Conservation (phyloP, 2,888 invertebrate species). For the Limnephilus lunatus region DNA sequence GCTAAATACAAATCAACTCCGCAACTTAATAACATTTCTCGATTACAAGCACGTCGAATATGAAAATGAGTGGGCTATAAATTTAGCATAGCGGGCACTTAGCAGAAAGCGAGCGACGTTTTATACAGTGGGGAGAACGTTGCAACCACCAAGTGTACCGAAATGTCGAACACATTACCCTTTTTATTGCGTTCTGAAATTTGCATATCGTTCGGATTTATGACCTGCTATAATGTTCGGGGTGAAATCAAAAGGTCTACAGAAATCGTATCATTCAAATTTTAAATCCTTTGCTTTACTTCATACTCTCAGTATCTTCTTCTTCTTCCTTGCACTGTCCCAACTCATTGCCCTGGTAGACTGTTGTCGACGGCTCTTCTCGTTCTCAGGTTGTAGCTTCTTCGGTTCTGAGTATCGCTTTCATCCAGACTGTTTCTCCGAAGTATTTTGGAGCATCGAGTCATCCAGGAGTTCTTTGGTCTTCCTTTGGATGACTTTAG, state of each 20-base stretch:
- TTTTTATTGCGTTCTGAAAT: constrained; percentile 20
- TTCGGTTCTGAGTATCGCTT: too few relatives aligned
- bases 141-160: constrained; percentile 5
- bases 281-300: neutral
- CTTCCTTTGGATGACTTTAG: too few relatives aligned
- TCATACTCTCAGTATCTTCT: too few relatives aligned
- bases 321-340: too few relatives aligned
- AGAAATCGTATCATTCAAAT: neutral
- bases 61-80: neutral
- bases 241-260: neutral
- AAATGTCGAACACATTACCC: constrained; percentile 13
- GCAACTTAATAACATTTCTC: neutral
- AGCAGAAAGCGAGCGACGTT: neutral
- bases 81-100: neutral
- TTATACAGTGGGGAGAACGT: neutral
- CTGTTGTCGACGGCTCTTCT: too few relatives aligned
- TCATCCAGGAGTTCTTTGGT: too few relatives aligned
- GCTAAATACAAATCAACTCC: neutral
- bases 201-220: constrained; percentile 29
- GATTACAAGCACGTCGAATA: neutral
- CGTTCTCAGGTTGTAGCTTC: too few relatives aligned
- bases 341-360: too few relatives aligned
- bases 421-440: too few relatives aligned
- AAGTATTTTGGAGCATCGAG: too few relatives aligned
- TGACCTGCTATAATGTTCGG: neutral